These are phyloP conservation scores for Ctenicera cuprea DNA, from an alignment of 2,888 invertebrate genomes.

Conservation along the genomic window DNA sequence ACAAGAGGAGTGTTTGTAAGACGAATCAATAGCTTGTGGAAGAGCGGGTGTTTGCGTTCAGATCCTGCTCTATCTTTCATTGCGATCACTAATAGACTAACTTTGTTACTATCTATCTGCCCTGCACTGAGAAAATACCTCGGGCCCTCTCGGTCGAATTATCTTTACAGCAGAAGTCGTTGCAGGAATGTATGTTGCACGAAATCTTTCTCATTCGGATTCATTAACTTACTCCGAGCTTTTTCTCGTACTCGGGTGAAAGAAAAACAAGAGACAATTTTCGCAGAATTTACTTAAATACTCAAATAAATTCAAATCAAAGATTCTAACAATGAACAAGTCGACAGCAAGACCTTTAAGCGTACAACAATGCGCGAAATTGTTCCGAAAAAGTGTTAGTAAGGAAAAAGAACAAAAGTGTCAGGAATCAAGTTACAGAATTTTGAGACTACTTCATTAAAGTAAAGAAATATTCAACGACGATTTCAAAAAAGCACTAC, in stretches of 20 bases:
- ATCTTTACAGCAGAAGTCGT: conserved; percentile 42
- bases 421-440: too few species aligned
- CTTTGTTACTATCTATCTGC: conserved; percentile 63
- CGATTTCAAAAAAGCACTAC: not conserved
- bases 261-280: not conserved
- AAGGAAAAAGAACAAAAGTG: too few species aligned
- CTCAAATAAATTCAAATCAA: too few species aligned
- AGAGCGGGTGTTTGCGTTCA: conserved; percentile 56
- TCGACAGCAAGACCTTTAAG: too few species aligned
- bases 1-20: conserved; percentile 55
- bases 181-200: conserved; percentile 27
- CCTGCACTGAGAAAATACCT: conserved; percentile 53
- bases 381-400: too few species aligned
- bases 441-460: not conserved
- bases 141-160: conserved; percentile 46
- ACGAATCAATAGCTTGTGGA: conserved; percentile 60
- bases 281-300: too few species aligned
- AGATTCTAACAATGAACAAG: too few species aligned
- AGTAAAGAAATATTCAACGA: not conserved
- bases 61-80: conserved; percentile 62
- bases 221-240: not conserved
- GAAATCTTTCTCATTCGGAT: conserved; percentile 27
- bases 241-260: not conserved
- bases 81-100: conserved; percentile 65
- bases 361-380: too few species aligned